Evolutionary conservation across 2,797 vertebrate genomes (phyloP).

Genomic region (Echeneis naucrates): DNA sequence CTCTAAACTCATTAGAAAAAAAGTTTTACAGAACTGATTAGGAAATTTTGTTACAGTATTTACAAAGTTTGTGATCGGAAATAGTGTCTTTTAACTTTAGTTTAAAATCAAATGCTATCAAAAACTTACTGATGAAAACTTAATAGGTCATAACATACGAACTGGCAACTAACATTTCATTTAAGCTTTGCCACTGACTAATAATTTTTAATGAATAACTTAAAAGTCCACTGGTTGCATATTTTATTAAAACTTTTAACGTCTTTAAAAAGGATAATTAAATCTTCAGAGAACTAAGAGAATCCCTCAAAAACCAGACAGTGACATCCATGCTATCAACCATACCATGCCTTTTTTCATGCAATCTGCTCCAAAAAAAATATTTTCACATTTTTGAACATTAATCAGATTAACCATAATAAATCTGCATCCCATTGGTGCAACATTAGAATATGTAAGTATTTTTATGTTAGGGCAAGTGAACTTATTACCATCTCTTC

Average conservation of each 20-base stretch:
- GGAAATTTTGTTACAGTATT: too few species aligned
- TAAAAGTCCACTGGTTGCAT: too few species aligned
- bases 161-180: background rate
- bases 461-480: background rate
- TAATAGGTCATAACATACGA: background rate
- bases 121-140: too few species aligned
- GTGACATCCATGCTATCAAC: background rate
- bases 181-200: background rate
- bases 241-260: too few species aligned
- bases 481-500: background rate
- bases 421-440: background rate
- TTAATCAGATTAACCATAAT: background rate
- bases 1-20: too few species aligned
- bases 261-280: background rate
- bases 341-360: background rate
- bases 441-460: background rate
- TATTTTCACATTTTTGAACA: constrained; percentile 6
- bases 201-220: too few species aligned
- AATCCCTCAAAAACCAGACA: background rate
- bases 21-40: too few species aligned
- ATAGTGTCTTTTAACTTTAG: too few species aligned
- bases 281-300: background rate
- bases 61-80: too few species aligned
- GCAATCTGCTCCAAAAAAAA: background rate
- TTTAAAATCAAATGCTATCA: too few species aligned